phyloP scores from a whole-genome alignment of 1,140 invertebrate species.

The Drosophila lacertosa region DNA sequence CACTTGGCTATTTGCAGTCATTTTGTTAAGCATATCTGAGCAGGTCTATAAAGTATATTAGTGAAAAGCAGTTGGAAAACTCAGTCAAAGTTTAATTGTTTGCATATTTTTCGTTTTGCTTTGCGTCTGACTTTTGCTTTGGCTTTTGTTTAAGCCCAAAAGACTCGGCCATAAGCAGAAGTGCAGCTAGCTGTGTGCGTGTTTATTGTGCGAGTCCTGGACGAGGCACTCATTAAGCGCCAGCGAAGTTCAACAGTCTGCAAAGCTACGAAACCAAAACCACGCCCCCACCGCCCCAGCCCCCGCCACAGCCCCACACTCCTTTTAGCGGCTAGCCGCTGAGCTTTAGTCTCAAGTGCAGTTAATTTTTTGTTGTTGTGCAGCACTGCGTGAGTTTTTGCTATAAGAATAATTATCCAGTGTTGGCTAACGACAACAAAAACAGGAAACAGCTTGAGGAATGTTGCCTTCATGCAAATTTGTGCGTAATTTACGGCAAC shows the following conservation, averaged over 20 bases:
- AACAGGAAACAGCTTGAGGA: slow-evolving; percentile 1
- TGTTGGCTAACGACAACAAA: slow-evolving; percentile 26
- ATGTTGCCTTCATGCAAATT: slow-evolving; percentile 43
- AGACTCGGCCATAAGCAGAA: slow-evolving; percentile 10
- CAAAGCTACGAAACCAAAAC: not conserved
- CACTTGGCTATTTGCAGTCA: slow-evolving; percentile 42
- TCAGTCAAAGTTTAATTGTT: slow-evolving; percentile 77
- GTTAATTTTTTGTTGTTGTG: slow-evolving; percentile 51
- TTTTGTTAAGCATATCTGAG: slow-evolving; percentile 59
- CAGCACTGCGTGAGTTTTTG: slow-evolving; percentile 14
- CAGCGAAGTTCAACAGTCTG: slow-evolving; percentile 15
- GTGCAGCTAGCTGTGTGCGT: slow-evolving; percentile 6
- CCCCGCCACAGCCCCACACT: not conserved
- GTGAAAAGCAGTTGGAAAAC: slow-evolving; percentile 60
- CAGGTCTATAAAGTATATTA: slow-evolving; percentile 59
- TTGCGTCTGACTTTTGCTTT: slow-evolving; percentile 62
- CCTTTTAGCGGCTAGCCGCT: slow-evolving; percentile 10
- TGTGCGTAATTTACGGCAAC: slow-evolving; percentile 44
- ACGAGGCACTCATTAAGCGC: slow-evolving; percentile 11
- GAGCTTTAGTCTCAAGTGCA: slow-evolving; percentile 62
- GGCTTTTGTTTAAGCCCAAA: slow-evolving; percentile 26
- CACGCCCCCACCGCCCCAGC: not conserved
- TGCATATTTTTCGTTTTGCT: slow-evolving; percentile 49
- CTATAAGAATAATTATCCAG: slow-evolving; percentile 55
- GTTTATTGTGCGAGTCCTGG: not conserved